These are phyloP conservation scores for Nebria salina DNA, from an alignment of 2,888 invertebrate species.

Conservation along the genomic window DNA sequence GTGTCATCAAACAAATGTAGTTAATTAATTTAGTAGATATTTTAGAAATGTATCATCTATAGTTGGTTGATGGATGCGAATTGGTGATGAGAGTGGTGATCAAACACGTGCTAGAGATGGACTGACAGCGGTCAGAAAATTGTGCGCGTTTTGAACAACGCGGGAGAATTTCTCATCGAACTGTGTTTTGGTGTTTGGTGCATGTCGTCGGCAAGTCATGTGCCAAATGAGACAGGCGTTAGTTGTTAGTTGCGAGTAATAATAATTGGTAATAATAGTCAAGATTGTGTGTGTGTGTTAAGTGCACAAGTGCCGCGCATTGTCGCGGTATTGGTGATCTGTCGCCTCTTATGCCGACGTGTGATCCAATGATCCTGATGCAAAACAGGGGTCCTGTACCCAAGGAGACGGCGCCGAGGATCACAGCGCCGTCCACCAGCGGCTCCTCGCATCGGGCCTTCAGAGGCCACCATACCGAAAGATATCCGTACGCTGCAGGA, in stretches of 20 bases:
- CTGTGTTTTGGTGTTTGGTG: background rate
- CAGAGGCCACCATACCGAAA: background rate
- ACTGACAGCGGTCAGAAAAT: conserved; percentile 6
- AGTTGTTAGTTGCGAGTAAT: background rate
- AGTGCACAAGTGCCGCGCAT: conserved; percentile 3
- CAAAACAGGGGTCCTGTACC: conserved; percentile 39
- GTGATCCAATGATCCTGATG: conserved; percentile 44
- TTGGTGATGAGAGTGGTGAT: background rate
- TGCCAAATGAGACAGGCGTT: background rate
- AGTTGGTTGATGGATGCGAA: background rate
- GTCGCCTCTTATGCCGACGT: conserved; percentile 36
- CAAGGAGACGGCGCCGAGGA: conserved; percentile 34
- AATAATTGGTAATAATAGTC: too few relatives aligned
- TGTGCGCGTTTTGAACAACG: background rate
- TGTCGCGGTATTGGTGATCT: conserved; percentile 2
- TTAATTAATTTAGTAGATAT: background rate
- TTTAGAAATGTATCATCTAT: background rate
- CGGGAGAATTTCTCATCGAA: background rate
- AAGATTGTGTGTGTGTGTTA: conserved; percentile 3
- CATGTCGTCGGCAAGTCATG: conserved; percentile 8
- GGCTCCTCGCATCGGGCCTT: conserved; percentile 5
- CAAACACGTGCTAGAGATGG: conserved; percentile 7
- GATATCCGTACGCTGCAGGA: conserved; percentile 26
- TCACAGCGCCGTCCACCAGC: conserved; percentile 18
- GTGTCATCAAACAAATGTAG: conserved; percentile 8